Percentiles rank a stretch among this genome's conserved stretches.
Conservation (phyloP, 2,888 invertebrate genomes). For the Myopa testacea region DNA sequence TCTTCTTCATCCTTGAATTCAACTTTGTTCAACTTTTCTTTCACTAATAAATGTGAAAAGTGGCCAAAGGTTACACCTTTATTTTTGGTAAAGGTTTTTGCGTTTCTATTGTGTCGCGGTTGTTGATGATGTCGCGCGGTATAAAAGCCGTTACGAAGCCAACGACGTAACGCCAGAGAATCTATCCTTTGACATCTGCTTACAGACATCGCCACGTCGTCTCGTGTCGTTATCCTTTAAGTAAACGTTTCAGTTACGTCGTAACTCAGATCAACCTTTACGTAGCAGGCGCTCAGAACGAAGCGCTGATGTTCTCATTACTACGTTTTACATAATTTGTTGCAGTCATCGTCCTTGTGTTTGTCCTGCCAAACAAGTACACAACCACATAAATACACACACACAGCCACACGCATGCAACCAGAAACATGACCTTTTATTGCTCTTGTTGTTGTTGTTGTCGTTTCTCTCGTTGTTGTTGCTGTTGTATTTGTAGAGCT, state of each 20-base stretch:
- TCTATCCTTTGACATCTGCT: too few relatives aligned
- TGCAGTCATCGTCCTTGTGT: constrained; percentile 16
- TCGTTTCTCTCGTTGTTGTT: background rate
- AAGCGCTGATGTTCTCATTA: constrained; percentile 50
- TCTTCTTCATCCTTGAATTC: too few relatives aligned
- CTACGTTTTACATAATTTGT: constrained; percentile 60
- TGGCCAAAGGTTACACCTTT: too few relatives aligned
- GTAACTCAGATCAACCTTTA: constrained; percentile 69
- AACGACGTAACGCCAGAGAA: too few relatives aligned
- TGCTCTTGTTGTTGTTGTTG: constrained; percentile 8
- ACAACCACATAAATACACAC: background rate
- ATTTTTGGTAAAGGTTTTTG: too few relatives aligned
- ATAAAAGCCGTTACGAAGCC: too few relatives aligned
- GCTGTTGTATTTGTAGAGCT: background rate
- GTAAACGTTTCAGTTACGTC: constrained; percentile 65
- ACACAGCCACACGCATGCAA: background rate
- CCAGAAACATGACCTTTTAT: background rate
- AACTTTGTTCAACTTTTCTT: too few relatives aligned
- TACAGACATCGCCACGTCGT: background rate
- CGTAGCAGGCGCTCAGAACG: constrained; percentile 59
- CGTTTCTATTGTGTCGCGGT: too few relatives aligned
- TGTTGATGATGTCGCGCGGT: too few relatives aligned
- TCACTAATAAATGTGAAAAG: too few relatives aligned
- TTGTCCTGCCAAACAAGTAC: background rate
- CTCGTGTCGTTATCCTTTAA: constrained; percentile 26